Evolutionary conservation across 2,113 vertebrate genomes (phyloP).

Genomic region (Xenopus tropicalis): DNA sequence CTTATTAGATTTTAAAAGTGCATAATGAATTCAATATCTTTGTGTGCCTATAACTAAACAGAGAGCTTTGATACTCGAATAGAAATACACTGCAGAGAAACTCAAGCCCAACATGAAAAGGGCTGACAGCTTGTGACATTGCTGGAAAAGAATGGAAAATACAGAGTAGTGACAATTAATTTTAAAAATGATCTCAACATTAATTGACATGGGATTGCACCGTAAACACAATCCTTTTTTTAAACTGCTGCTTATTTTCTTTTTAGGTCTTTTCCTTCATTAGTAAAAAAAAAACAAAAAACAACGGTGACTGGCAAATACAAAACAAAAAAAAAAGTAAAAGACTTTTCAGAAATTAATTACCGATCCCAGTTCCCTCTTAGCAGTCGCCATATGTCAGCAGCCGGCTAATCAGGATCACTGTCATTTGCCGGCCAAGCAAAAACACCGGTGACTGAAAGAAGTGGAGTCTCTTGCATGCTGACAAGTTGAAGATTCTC

Average conservation of each 20-base stretch:
- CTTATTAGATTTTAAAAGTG: too few relatives aligned
- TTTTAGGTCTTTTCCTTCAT: too few relatives aligned
- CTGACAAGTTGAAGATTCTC: slow-evolving; percentile 35
- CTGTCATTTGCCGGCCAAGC: slow-evolving; percentile 19
- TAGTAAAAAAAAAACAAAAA: neutral
- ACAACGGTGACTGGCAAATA: slow-evolving; percentile 3
- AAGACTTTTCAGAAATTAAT: slow-evolving; percentile 14
- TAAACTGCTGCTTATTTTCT: too few relatives aligned
- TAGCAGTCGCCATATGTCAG: slow-evolving; percentile 38
- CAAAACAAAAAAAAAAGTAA: slow-evolving; percentile 10
- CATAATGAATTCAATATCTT: too few relatives aligned
- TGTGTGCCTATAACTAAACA: too few relatives aligned
- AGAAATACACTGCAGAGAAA: too few relatives aligned
- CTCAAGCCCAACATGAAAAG: too few relatives aligned
- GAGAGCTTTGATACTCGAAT: too few relatives aligned
- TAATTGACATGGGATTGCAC: too few relatives aligned
- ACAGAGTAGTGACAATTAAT: neutral
- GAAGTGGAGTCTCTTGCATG: slow-evolving; percentile 1
- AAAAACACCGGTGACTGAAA: slow-evolving; percentile 24
- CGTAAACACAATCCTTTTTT: too few relatives aligned
- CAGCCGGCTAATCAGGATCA: neutral
- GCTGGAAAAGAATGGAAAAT: neutral
- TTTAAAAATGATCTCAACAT: neutral
- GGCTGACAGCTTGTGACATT: too few relatives aligned
- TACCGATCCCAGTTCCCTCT: slow-evolving; percentile 19